These are phyloP conservation scores for Drosophila mercatorum DNA, from an alignment of 2,888 invertebrate genomes.

Conservation along the genomic window DNA sequence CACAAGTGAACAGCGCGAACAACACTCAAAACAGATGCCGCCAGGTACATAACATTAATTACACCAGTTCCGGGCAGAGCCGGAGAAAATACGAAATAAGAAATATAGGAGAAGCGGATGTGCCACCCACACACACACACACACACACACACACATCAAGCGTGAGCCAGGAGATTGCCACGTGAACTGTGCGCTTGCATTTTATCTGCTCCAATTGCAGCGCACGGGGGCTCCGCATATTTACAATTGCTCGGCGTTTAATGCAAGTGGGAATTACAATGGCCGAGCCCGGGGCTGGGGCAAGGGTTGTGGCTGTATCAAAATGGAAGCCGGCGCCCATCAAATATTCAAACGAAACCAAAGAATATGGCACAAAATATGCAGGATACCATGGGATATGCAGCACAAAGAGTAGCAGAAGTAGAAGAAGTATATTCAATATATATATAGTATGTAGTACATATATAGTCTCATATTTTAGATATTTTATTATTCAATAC, in stretches of 20 bases:
- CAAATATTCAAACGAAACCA: constrained; percentile 62
- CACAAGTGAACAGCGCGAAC: constrained; percentile 31
- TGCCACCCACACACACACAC: not conserved
- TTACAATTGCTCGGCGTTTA: constrained; percentile 74
- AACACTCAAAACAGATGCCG: constrained; percentile 25
- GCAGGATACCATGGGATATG: constrained; percentile 22
- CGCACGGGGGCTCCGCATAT: constrained; percentile 52
- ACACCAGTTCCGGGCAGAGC: constrained; percentile 44
- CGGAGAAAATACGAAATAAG: constrained; percentile 1
- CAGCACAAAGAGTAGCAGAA: not conserved
- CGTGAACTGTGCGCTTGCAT: constrained; percentile 60
- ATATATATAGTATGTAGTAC: not conserved
- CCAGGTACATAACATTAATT: constrained; percentile 65
- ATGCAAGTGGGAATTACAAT: constrained; percentile 77
- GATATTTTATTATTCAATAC: not conserved
- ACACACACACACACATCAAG: constrained; percentile 2
- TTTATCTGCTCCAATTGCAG: constrained; percentile 77
- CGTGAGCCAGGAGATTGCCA: constrained; percentile 39
- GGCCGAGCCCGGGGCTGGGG: constrained; percentile 15
- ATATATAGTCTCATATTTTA: not conserved
- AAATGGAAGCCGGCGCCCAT: constrained; percentile 19
- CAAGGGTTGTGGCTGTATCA: constrained; percentile 11
- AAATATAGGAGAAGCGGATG: not conserved
- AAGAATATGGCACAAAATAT: constrained; percentile 34
- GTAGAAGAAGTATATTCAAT: not conserved